A percentile compares a stretch with the other conserved stretches of the same genome.
Evolutionary conservation across 2,888 invertebrate genomes (phyloP).

Genomic region (Melanargia galathea): DNA sequence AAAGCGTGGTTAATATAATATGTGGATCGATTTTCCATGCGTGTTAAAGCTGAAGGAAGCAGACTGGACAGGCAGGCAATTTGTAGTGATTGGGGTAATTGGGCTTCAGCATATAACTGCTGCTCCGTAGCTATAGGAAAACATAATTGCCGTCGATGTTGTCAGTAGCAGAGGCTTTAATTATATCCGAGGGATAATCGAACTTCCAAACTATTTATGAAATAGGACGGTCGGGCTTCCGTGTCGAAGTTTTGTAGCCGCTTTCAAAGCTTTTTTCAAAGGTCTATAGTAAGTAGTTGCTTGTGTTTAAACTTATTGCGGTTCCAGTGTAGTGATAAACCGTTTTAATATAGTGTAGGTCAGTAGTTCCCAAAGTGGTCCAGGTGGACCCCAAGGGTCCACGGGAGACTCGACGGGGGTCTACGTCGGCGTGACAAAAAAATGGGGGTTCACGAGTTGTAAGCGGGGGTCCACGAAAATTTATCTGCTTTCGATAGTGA

Average conservation of each 20-base stretch:
- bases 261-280: neutral
- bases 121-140: constrained; percentile 26
- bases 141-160: constrained; percentile 31
- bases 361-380: too few species aligned
- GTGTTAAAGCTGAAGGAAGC: constrained; percentile 38
- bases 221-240: neutral
- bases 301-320: neutral
- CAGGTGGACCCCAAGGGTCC: too few species aligned
- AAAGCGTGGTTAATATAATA: neutral
- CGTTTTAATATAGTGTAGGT: too few species aligned
- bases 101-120: constrained; percentile 35
- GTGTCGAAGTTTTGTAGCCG: neutral
- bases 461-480: too few species aligned
- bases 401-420: too few species aligned
- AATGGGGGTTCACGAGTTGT: too few species aligned
- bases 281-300: too few species aligned
- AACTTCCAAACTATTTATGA: constrained; percentile 5
- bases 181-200: constrained; percentile 16
- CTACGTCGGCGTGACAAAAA: too few species aligned
- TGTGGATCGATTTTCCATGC: constrained; percentile 37
- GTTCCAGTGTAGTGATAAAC: neutral
- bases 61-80: constrained; percentile 37
- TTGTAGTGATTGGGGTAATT: constrained; percentile 38
- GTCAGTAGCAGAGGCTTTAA: constrained; percentile 24
- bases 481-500: too few species aligned